Evolutionary conservation across 1,140 invertebrate species (phyloP).

Genomic region (Wiebesia pumilae): DNA sequence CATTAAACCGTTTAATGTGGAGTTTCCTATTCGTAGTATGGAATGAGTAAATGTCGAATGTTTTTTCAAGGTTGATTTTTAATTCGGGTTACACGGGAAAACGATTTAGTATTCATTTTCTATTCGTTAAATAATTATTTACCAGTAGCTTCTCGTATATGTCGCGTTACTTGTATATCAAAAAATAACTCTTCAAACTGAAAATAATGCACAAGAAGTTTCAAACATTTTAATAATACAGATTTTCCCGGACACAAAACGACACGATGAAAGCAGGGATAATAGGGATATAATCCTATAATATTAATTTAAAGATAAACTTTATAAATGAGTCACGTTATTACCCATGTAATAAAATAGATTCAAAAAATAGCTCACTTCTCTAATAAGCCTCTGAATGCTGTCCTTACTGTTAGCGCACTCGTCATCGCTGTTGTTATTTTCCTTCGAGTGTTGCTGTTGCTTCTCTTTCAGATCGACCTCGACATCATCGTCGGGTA

Average conservation of each 20-base stretch:
- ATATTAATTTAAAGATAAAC: no score
- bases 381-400: conserved; percentile 81
- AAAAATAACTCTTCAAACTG: no score
- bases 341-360: neutral
- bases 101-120: no score
- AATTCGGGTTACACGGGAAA: no score
- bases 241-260: no score
- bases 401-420: conserved; percentile 70
- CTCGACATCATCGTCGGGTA: neutral
- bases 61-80: no score
- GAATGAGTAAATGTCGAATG: no score
- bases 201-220: no score
- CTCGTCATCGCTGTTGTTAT: conserved; percentile 68
- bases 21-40: neutral
- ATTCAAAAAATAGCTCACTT: conserved; percentile 58
- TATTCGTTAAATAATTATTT: no score
- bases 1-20: neutral
- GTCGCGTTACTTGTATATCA: no score
- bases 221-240: no score
- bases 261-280: neutral
- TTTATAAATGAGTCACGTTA: neutral
- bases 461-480: neutral
- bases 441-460: conserved; percentile 45
- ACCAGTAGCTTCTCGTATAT: no score
- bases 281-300: neutral